Percentiles rank a stretch among this genome's conserved stretches.
phyloP scores from a whole-genome alignment of 1,140 invertebrate genomes.

The Euura saliciscinereae region DNA sequence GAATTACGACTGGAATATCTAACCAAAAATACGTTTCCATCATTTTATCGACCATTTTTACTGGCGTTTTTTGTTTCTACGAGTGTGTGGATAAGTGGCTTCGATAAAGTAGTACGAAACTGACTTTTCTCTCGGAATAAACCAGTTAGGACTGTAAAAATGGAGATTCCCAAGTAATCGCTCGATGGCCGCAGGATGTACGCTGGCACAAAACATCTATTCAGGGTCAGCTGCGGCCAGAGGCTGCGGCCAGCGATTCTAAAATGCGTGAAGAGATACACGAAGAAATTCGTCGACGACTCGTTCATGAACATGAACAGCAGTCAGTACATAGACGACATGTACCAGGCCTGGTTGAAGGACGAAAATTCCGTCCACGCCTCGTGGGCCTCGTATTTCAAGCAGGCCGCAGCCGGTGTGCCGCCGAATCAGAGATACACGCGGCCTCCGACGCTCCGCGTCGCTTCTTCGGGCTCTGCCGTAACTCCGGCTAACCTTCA shows the following conservation, averaged over 20 bases:
- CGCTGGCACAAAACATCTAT: too few species aligned
- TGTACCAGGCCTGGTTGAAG: constrained; percentile 37
- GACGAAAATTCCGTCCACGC: constrained; percentile 34
- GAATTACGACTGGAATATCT: too few species aligned
- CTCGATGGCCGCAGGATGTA: too few species aligned
- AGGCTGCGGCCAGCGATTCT: background rate
- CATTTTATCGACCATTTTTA: too few species aligned
- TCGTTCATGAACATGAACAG: constrained; percentile 33
- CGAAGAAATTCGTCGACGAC: constrained; percentile 5
- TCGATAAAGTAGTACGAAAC: too few species aligned
- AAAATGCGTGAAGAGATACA: background rate
- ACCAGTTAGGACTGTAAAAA: too few species aligned
- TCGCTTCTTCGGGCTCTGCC: constrained; percentile 29
- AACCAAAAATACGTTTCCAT: too few species aligned
- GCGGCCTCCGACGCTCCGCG: constrained; percentile 47
- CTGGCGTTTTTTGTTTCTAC: too few species aligned
- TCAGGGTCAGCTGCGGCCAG: too few species aligned
- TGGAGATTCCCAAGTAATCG: too few species aligned
- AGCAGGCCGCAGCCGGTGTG: constrained; percentile 43
- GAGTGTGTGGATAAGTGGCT: too few species aligned
- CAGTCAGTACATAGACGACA: constrained; percentile 40
- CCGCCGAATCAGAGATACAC: constrained; percentile 49
- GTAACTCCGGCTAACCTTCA: constrained; percentile 9
- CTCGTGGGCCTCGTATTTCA: constrained; percentile 59
- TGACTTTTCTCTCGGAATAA: too few species aligned